Percentiles rank a stretch among this genome's conserved stretches.
Evolutionary conservation across 2,113 vertebrate genomes (phyloP).

Genomic region (Apteryx owenii): DNA sequence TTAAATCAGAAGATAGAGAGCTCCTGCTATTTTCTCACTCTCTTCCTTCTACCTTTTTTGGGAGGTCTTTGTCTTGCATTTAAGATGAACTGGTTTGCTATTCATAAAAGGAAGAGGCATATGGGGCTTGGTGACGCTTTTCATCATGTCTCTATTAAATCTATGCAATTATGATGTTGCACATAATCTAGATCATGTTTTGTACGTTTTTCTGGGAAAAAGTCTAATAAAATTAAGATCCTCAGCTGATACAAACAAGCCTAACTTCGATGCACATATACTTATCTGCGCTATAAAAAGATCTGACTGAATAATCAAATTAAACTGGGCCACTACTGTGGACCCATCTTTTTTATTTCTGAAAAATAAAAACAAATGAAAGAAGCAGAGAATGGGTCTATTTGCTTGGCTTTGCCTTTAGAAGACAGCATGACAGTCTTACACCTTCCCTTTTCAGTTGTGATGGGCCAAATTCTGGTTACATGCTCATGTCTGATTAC

Average conservation of each 20-base stretch:
- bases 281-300: neutral
- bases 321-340: neutral
- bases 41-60: neutral
- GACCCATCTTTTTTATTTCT: rapidly evolving
- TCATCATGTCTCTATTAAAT: neutral
- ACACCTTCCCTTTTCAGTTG: neutral
- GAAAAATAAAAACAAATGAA: neutral
- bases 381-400: neutral
- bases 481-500: neutral
- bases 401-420: neutral
- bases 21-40: neutral
- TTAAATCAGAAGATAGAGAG: neutral
- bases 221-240: neutral
- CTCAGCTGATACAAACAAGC: neutral
- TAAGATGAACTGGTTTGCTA: neutral
- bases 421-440: neutral
- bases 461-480: neutral
- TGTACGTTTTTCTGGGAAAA: rapidly evolving
- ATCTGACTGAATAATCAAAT: neutral
- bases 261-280: neutral
- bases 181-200: neutral
- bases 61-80: neutral
- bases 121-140: neutral
- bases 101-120: neutral
- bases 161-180: neutral